Evolutionary conservation across 2,797 vertebrate genomes (phyloP).

Genomic region (Threskiornis aethiopicus): DNA sequence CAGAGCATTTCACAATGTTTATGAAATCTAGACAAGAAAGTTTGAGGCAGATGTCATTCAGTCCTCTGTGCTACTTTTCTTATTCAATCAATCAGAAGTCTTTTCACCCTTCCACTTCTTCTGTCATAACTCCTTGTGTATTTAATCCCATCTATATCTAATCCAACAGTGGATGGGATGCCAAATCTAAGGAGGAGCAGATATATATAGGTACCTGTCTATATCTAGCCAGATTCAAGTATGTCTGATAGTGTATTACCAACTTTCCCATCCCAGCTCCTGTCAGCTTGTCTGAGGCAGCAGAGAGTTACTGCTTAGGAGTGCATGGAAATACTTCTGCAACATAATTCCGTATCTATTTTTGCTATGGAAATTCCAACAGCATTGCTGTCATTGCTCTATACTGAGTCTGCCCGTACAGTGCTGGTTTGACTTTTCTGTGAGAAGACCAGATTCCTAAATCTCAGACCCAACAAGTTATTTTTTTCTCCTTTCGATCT

Average conservation of each 20-base stretch:
- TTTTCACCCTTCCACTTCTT: background rate
- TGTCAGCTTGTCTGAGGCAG: background rate
- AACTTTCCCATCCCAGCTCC: background rate
- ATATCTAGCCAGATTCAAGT: background rate
- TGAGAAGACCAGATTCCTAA: background rate
- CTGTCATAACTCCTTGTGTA: background rate
- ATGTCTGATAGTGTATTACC: background rate
- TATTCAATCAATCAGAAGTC: background rate
- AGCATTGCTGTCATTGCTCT: background rate
- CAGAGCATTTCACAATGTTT: background rate
- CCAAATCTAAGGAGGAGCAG: background rate
- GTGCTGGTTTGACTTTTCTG: background rate
- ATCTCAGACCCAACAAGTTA: background rate
- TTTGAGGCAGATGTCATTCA: background rate
- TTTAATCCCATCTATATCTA: background rate
- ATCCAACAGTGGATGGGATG: background rate
- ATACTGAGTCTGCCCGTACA: background rate
- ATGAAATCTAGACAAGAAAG: background rate
- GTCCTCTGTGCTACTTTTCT: background rate
- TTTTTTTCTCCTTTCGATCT: background rate
- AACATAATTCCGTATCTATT: background rate
- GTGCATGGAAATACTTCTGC: background rate
- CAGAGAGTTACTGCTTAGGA: background rate
- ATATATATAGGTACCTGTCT: background rate
- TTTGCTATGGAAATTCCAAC: background rate